These are phyloP conservation scores for Ichneumoninae sp. DNA, from an alignment of 2,888 invertebrate genomes.

Conservation along the genomic window DNA sequence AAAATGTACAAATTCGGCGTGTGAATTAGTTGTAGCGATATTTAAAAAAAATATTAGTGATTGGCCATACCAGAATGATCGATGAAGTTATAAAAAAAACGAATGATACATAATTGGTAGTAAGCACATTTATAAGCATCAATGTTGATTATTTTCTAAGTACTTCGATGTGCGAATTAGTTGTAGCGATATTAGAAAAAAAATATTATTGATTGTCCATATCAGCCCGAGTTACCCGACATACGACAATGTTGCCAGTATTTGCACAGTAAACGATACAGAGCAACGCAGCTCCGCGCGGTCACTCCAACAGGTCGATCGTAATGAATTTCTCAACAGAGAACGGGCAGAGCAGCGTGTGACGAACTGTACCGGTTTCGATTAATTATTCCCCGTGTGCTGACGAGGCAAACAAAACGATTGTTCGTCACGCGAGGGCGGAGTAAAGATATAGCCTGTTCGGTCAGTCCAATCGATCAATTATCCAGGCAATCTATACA, in stretches of 20 bases:
- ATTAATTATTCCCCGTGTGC: slow-evolving; percentile 17
- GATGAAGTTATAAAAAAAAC: too few species aligned
- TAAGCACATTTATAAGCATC: too few species aligned
- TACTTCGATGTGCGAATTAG: too few species aligned
- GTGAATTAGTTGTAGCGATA: too few species aligned
- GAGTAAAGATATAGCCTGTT: neutral
- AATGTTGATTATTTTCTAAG: too few species aligned
- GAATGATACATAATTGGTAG: too few species aligned
- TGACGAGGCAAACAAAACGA: slow-evolving; percentile 32
- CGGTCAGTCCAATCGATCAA: slow-evolving; percentile 4
- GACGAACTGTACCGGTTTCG: neutral
- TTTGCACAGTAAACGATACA: neutral
- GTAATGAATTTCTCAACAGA: neutral
- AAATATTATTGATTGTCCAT: too few species aligned
- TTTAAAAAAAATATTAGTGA: too few species aligned
- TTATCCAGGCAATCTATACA: slow-evolving; percentile 8
- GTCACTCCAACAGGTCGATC: slow-evolving; percentile 7
- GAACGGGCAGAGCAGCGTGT: neutral
- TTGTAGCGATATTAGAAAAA: too few species aligned
- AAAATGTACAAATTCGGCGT: too few species aligned
- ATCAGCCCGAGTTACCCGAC: neutral
- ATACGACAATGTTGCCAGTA: neutral
- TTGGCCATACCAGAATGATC: too few species aligned
- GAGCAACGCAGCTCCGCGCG: neutral
- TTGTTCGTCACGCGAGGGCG: slow-evolving; percentile 17